These are phyloP conservation scores for Petromus typicus DNA, from an alignment of 2,113 vertebrate species.

Conservation along the genomic window DNA sequence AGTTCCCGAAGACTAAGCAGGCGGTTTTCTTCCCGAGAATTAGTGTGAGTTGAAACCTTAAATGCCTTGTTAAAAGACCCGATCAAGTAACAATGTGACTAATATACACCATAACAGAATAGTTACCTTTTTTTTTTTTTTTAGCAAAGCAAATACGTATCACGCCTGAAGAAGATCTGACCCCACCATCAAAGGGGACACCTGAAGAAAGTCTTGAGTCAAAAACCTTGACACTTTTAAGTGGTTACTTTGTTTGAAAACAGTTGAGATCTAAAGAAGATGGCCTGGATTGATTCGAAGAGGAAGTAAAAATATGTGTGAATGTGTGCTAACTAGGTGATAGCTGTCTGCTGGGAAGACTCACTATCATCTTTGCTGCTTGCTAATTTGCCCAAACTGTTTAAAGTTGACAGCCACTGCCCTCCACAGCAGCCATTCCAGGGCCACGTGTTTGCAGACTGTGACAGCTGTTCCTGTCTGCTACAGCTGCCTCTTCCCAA, in stretches of 20 bases:
- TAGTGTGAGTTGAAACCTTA: conserved; percentile 69
- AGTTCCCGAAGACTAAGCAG: conserved; percentile 69
- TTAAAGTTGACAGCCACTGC: neutral
- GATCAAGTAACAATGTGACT: neutral
- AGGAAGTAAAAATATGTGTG: neutral
- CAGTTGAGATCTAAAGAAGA: neutral
- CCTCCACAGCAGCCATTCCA: neutral
- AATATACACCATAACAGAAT: neutral
- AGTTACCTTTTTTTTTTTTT: neutral
- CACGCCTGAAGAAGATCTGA: neutral
- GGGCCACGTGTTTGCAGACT: neutral
- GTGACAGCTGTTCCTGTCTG: neutral
- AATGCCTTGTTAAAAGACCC: conserved; percentile 65
- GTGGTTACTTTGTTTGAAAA: neutral
- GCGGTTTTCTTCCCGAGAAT: conserved; percentile 67
- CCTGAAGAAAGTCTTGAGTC: neutral
- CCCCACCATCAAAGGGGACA: neutral
- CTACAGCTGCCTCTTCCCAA: neutral
- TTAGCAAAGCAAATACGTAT: neutral
- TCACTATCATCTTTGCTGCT: neutral
- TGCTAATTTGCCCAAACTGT: neutral
- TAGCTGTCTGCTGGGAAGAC: neutral
- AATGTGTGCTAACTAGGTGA: neutral
- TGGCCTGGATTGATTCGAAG: neutral
- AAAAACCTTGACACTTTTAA: neutral